Evolutionary conservation across 1,140 invertebrate species (phyloP).

Genomic region (Pygmarrhopalites habei): DNA sequence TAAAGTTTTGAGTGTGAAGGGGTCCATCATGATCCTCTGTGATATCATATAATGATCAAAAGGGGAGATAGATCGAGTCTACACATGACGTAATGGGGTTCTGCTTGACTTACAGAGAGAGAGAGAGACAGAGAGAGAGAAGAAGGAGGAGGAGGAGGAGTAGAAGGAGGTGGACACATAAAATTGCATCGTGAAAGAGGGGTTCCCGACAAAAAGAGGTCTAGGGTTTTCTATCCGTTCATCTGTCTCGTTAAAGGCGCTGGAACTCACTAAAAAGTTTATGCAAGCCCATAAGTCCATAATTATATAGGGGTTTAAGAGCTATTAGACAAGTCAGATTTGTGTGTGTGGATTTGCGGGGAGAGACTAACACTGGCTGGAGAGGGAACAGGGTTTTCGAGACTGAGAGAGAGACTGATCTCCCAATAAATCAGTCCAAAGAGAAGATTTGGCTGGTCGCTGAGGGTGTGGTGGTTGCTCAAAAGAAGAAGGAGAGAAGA

Average conservation of each 20-base stretch:
- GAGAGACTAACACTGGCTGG: not conserved
- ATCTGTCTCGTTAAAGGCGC: conserved; percentile 29
- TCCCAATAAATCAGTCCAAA: conserved; percentile 33
- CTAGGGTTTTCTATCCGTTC: conserved; percentile 9
- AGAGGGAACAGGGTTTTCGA: not conserved
- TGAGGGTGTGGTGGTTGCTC: conserved; percentile 34
- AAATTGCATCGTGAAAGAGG: conserved; percentile 7
- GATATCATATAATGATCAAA: too few relatives aligned
- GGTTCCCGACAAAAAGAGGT: conserved; percentile 10
- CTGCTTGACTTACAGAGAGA: not conserved
- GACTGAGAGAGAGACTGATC: not conserved
- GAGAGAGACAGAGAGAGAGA: conserved; percentile 5
- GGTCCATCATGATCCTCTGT: too few relatives aligned
- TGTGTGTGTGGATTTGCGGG: not conserved
- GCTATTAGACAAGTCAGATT: conserved; percentile 16
- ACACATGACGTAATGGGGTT: not conserved
- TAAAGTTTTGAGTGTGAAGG: too few relatives aligned
- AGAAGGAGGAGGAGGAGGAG: not conserved
- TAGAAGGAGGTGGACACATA: conserved; percentile 7
- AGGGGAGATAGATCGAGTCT: too few relatives aligned
- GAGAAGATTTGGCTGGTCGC: conserved; percentile 20
- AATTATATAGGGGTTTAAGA: conserved; percentile 26
- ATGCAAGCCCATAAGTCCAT: conserved; percentile 27
- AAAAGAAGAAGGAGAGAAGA: not conserved
- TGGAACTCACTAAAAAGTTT: conserved; percentile 25